Evolutionary conservation across 2,888 invertebrate genomes (phyloP).

Genomic region (Rosalia funebris): DNA sequence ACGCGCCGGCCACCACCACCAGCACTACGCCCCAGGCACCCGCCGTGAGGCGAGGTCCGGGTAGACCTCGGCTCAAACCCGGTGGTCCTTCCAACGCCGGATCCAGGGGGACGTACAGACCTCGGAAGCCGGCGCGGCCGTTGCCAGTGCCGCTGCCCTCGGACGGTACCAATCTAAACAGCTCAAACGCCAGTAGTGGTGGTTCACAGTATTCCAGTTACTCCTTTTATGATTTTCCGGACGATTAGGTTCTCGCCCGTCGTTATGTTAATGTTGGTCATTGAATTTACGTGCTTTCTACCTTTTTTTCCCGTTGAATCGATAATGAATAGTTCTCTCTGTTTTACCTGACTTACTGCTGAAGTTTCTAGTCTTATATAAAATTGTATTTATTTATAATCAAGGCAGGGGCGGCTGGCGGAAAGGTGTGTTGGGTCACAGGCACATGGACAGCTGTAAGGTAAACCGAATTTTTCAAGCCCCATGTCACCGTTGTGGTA

Average conservation of each 20-base stretch:
- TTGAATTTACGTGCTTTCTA: neutral
- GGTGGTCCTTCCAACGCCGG: slow-evolving; percentile 74
- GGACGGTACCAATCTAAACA: slow-evolving; percentile 52
- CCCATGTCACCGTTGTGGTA: no score
- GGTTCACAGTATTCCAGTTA: slow-evolving; percentile 54
- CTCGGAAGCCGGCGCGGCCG: slow-evolving; percentile 68
- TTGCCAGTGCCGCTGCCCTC: slow-evolving; percentile 62
- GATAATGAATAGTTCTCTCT: no score
- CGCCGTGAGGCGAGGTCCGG: slow-evolving; percentile 72
- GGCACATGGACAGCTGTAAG: no score
- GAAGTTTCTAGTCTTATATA: neutral
- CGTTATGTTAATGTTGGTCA: neutral
- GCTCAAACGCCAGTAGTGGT: slow-evolving; percentile 40
- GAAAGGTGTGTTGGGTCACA: no score
- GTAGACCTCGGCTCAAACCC: slow-evolving; percentile 74
- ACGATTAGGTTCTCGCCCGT: slow-evolving; percentile 44
- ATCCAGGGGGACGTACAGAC: slow-evolving; percentile 68
- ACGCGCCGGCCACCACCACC: slow-evolving; percentile 26
- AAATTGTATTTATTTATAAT: slow-evolving; percentile 29
- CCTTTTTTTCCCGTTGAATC: neutral
- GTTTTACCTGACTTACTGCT: no score
- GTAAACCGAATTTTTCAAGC: no score
- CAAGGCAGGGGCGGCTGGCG: neutral
- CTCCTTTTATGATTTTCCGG: slow-evolving; percentile 57
- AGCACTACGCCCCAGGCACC: slow-evolving; percentile 42